A percentile compares a stretch with the other conserved stretches of the same genome.
phyloP scores from a whole-genome alignment of 2,888 invertebrate species.

The Epistrophella euchroma region DNA sequence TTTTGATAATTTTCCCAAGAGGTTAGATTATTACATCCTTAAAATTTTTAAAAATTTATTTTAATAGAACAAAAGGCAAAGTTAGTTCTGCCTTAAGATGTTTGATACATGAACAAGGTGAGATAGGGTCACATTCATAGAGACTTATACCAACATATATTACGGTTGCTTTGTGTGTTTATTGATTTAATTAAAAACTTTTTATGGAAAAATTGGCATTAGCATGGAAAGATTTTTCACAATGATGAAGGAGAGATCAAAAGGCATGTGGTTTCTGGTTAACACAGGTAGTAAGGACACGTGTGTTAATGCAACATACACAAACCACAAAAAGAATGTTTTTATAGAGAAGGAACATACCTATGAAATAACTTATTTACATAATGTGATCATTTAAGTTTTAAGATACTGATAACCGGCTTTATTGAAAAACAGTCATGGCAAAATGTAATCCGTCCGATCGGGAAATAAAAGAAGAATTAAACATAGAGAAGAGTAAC shows the following conservation, averaged over 20 bases:
- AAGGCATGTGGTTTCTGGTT: background rate
- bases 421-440: too few relatives aligned
- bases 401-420: too few relatives aligned
- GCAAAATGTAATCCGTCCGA: too few relatives aligned
- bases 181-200: conserved; percentile 32
- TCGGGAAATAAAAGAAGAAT: too few relatives aligned
- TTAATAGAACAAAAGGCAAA: conserved; percentile 17
- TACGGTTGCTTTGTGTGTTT: conserved; percentile 14
- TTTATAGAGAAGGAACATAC: too few relatives aligned
- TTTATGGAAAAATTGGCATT: background rate
- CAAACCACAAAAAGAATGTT: too few relatives aligned
- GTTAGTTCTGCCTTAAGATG: background rate
- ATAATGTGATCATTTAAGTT: too few relatives aligned
- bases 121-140: conserved; percentile 22
- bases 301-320: background rate
- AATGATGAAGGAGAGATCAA: background rate
- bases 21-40: conserved; percentile 61
- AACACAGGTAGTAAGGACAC: background rate
- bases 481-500: too few relatives aligned
- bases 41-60: conserved; percentile 40
- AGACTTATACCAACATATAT: background rate
- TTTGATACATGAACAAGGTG: conserved; percentile 19
- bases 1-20: conserved; percentile 25
- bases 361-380: too few relatives aligned
- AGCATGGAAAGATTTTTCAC: background rate